These are phyloP conservation scores for Callocephalon fimbriatum DNA, from an alignment of 2,113 vertebrate species.

Conservation along the genomic window DNA sequence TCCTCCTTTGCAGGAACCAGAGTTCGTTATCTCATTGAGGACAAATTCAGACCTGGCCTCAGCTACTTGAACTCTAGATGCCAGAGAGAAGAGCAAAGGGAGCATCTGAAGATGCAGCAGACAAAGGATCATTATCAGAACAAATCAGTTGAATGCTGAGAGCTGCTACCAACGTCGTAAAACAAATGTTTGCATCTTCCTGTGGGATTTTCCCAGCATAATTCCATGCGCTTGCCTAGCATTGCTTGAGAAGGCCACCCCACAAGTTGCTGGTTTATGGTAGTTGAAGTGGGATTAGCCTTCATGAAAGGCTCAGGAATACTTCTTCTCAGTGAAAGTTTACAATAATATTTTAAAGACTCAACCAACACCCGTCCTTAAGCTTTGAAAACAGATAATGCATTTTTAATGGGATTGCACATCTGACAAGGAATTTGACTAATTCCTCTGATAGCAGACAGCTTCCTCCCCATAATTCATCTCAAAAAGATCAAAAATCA, in stretches of 20 bases:
- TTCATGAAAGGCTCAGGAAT: conserved; percentile 66
- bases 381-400: conserved; percentile 77
- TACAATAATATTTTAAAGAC: conserved; percentile 78
- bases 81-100: background rate
- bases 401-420: conserved; percentile 74
- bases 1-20: background rate
- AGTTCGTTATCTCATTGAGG: background rate
- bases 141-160: background rate
- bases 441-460: conserved; percentile 74
- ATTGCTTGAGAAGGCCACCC: conserved; percentile 54
- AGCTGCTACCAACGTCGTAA: background rate
- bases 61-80: background rate
- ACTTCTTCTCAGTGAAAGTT: conserved; percentile 73
- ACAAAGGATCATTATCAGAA: background rate
- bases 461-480: conserved; percentile 71
- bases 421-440: conserved; percentile 77
- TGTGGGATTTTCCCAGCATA: conserved; percentile 29
- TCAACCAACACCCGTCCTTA: conserved; percentile 67
- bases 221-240: background rate
- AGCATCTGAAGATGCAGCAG: background rate
- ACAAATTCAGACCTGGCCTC: background rate
- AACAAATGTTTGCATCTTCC: background rate
- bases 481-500: conserved; percentile 56
- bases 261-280: conserved; percentile 50
- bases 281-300: conserved; percentile 69